Percentiles rank a stretch among this genome's conserved stretches.
phyloP scores from a whole-genome alignment of 2,113 vertebrate species.

The Helogale parvula region DNA sequence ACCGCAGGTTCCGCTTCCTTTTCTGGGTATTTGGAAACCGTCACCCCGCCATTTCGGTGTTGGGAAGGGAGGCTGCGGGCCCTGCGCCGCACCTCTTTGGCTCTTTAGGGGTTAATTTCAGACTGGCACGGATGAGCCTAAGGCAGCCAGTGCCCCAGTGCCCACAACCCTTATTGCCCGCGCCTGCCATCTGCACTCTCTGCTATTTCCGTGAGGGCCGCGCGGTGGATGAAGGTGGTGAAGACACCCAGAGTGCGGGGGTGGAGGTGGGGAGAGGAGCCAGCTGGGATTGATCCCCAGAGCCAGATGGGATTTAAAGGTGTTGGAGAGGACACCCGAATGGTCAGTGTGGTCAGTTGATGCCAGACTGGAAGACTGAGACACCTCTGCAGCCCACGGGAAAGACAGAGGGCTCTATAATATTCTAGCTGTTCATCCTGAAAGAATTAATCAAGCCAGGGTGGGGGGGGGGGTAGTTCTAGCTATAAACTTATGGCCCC shows the following conservation, averaged over 20 bases:
- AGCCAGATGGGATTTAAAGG: conserved; percentile 65
- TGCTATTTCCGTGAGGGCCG: conserved; percentile 40
- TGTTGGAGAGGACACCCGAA: conserved; percentile 34
- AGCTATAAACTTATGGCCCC: background rate
- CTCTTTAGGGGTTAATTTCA: conserved; percentile 53
- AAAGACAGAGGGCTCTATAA: background rate
- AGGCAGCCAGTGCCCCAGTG: background rate
- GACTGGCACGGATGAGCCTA: background rate
- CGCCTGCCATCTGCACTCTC: background rate
- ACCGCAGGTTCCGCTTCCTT: conserved; percentile 76
- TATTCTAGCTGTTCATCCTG: conserved; percentile 39
- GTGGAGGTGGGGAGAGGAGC: conserved; percentile 52
- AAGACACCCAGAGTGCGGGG: conserved; percentile 35
- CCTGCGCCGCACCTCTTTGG: background rate
- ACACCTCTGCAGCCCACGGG: background rate
- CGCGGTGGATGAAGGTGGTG: conserved; percentile 34
- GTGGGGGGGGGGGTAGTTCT: background rate
- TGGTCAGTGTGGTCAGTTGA: background rate
- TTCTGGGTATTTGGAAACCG: conserved; percentile 67
- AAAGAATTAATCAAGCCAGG: background rate
- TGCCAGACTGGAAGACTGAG: conserved; percentile 23
- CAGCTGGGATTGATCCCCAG: conserved; percentile 61
- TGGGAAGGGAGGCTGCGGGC: background rate
- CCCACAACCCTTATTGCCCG: background rate
- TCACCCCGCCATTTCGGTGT: conserved; percentile 55